These are phyloP conservation scores for Vipera ursinii DNA, from an alignment of 2,797 vertebrate genomes.

Conservation along the genomic window DNA sequence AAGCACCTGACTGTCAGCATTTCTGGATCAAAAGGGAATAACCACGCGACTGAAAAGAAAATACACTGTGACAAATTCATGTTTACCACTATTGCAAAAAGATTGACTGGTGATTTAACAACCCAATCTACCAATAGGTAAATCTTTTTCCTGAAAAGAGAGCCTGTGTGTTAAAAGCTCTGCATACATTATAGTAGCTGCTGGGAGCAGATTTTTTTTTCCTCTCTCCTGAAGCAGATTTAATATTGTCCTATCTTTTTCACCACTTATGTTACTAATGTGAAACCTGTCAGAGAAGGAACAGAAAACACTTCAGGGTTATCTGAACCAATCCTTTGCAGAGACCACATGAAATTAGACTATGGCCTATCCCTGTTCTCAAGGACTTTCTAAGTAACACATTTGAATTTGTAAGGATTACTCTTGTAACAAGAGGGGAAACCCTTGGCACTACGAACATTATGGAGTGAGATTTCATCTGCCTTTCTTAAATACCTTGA, in stretches of 20 bases:
- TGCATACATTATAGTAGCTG: background rate
- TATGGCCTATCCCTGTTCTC: background rate
- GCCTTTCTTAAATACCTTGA: background rate
- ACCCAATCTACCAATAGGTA: background rate
- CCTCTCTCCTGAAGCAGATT: background rate
- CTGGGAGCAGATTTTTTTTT: background rate
- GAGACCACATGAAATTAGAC: background rate
- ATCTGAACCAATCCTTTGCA: background rate
- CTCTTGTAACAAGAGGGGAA: background rate
- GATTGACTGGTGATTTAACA: background rate
- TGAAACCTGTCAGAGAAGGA: background rate
- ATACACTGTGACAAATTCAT: conserved; percentile 22
- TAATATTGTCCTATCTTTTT: background rate
- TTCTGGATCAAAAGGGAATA: conserved; percentile 1
- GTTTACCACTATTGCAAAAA: conserved; percentile 14
- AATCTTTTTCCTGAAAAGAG: background rate
- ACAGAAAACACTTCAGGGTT: background rate
- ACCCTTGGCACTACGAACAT: background rate
- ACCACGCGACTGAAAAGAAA: conserved; percentile 26
- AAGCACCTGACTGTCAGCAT: conserved; percentile 23
- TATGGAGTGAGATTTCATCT: background rate
- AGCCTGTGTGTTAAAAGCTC: background rate
- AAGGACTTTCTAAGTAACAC: background rate
- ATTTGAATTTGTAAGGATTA: background rate
- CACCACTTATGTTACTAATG: background rate